Conservation (phyloP, 23 tunicate genomes). For the Styela clava region DNA sequence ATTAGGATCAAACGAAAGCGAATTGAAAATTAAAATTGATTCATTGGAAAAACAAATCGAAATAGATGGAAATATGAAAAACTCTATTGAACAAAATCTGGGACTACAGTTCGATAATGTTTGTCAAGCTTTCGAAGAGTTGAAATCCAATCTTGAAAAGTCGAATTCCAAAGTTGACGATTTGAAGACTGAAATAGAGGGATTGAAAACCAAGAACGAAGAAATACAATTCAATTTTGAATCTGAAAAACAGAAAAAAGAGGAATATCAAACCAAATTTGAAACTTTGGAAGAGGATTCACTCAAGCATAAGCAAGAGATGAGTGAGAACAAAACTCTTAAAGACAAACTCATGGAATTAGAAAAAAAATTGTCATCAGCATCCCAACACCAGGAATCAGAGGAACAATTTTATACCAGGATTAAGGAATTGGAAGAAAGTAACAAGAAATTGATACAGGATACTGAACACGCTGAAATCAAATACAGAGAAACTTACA, state of each 20-base stretch:
- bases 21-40: not conserved
- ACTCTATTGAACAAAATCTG: not conserved
- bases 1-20: not conserved
- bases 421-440: not conserved
- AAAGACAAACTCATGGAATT: conserved; percentile 8
- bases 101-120: conserved; percentile 6
- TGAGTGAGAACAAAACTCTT: not conserved
- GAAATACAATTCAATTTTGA: not conserved
- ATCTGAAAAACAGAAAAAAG: not conserved
- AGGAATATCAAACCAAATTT: not conserved
- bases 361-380: not conserved
- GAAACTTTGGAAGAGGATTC: not conserved
- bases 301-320: not conserved
- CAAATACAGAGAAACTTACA: not conserved
- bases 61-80: too few relatives aligned
- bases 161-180: not conserved
- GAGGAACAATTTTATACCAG: not conserved
- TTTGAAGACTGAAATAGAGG: not conserved
- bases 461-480: not conserved
- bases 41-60: conserved; percentile 9
- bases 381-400: not conserved
- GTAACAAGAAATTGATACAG: not conserved
- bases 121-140: not conserved
- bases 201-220: conserved; percentile 1
- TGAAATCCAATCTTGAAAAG: not conserved